Percentiles rank a stretch among this genome's conserved stretches.
Conservation (phyloP, 2,113 vertebrate species). For the Rhombomys opimus region DNA sequence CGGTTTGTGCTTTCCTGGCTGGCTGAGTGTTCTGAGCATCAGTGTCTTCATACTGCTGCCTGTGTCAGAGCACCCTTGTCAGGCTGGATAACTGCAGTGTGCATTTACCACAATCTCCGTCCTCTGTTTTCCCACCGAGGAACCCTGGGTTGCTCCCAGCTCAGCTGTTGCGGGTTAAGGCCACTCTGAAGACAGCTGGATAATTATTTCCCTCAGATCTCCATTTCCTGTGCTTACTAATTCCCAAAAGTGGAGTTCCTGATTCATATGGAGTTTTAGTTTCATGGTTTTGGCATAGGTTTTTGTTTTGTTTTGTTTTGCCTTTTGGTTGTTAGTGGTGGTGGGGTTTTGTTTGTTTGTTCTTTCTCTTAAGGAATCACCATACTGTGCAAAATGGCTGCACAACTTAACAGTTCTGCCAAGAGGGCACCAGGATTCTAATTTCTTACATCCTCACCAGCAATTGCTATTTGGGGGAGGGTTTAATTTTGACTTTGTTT, state of each 20-base stretch:
- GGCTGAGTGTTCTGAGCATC: background rate
- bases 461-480: background rate
- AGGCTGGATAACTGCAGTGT: background rate
- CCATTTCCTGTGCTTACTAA: background rate
- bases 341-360: background rate
- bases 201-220: background rate
- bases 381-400: too few relatives aligned
- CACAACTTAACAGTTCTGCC: background rate
- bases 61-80: background rate
- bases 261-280: background rate
- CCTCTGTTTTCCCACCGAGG: fast-evolving
- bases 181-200: fast-evolving
- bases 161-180: background rate
- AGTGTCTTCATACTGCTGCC: too few relatives aligned
- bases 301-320: background rate
- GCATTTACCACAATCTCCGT: too few relatives aligned
- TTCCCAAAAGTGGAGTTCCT: background rate
- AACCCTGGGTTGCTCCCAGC: background rate
- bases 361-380: background rate
- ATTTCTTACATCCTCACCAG: background rate
- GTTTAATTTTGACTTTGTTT: background rate
- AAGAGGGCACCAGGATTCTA: background rate
- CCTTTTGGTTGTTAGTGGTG: too few relatives aligned
- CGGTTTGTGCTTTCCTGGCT: background rate
- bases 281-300: background rate